These are phyloP conservation scores for Teleogryllus occipitalis DNA, from an alignment of 1,140 invertebrate species.

Conservation along the genomic window DNA sequence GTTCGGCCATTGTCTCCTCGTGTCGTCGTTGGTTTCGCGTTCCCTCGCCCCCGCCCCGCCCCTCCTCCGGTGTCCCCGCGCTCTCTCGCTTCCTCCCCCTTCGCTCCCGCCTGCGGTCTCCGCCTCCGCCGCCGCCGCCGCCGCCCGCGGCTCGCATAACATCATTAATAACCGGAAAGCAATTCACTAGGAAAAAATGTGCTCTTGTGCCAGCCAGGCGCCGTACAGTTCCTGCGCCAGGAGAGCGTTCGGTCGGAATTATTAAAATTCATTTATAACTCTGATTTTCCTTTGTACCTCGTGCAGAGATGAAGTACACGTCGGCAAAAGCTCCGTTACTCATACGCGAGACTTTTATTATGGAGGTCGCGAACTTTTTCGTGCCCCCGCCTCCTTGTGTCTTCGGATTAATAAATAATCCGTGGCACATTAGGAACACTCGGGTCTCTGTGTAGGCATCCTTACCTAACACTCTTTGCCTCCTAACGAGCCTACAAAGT, in stretches of 20 bases:
- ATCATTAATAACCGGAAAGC: conserved; percentile 20
- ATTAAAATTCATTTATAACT: conserved; percentile 18
- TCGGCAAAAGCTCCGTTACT: conserved; percentile 7
- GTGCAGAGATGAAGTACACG: conserved; percentile 10
- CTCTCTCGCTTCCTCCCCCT: neutral
- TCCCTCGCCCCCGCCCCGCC: neutral
- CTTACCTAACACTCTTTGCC: no score
- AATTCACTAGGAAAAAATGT: conserved; percentile 18
- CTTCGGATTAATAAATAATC: neutral
- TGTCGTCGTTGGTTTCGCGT: neutral
- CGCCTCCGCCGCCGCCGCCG: neutral
- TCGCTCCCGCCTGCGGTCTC: neutral
- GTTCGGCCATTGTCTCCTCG: conserved; percentile 9
- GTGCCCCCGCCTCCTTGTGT: neutral
- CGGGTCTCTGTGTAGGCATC: neutral
- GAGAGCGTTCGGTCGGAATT: conserved; percentile 11
- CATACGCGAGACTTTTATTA: neutral
- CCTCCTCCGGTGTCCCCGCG: neutral
- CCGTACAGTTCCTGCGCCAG: neutral
- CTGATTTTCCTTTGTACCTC: conserved; percentile 7
- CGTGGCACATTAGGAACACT: neutral
- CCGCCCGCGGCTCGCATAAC: neutral
- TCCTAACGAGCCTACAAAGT: no score
- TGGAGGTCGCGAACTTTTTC: neutral
- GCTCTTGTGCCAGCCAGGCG: neutral